Evolutionary conservation across 1,140 invertebrate species (phyloP), one percentile per base, ranked within the genome.

Genomic region (Popillia japonica): DNA sequence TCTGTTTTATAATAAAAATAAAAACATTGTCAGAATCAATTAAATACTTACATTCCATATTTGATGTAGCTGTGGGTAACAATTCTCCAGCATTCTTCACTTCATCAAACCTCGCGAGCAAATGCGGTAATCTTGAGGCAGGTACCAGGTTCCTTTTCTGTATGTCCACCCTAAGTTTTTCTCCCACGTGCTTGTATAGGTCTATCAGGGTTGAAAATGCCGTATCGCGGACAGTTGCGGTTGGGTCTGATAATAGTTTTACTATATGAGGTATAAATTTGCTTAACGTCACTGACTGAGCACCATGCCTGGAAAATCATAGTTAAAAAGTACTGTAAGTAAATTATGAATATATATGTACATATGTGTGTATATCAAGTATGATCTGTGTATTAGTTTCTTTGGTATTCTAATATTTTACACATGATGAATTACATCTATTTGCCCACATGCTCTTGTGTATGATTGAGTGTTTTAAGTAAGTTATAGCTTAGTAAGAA

Each of bases 131-230:
- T 92, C 96, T 98, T 14, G 93, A 89, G 68, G 92, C 91, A 8
- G 95, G 94, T 76, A 98, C 90, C 59, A 92, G 87, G 82, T 95
- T 92, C 84, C 96, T 96, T 84, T 93, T 94, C 81, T 92, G 90
- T 75, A 99, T 88, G 87, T 98, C 96, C 64, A 91, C 87, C 81
- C 96, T 87, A 68, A 99, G 88, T 87, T 93, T 92, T 85, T 99
- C 97, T 80, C 97, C 97, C 73, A 98, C 95, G 87, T 98, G 96
- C 84, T 95, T 92, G 86, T 98, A 98, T 34, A 98, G 93, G 86
- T 98, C 95, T 20, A 96, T 93, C 55, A 98, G 85, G 6, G 96
- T 94, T 82, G 92, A 92, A 82, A 96, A 91, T 3, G 96, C 95
- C 14, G 94, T 92, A 84, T 98, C 96, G 40, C 97, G 87, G 41